Evolutionary conservation across 2,888 invertebrate genomes (phyloP).

Genomic region (Leptothorax acervorum): DNA sequence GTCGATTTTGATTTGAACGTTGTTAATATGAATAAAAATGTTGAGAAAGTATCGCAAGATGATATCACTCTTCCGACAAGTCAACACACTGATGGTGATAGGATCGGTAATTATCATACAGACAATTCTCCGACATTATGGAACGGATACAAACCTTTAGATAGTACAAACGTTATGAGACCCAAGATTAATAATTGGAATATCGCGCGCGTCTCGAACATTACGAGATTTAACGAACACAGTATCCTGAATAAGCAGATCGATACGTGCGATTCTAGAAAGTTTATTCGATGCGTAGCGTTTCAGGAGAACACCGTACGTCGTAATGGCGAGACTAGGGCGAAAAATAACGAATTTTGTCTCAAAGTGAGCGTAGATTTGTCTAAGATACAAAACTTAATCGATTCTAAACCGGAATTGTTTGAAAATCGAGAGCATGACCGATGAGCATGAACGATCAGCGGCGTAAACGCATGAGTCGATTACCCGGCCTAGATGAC

Average conservation of each 20-base stretch:
- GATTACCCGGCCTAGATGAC: conserved; percentile 4
- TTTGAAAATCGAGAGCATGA: conserved; percentile 56
- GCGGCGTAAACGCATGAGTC: not conserved
- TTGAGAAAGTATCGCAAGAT: conserved; percentile 24
- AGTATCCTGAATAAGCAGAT: conserved; percentile 29
- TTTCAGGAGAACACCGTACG: not conserved
- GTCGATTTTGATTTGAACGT: conserved; percentile 13
- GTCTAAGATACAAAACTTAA: conserved; percentile 74
- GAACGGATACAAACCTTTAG: not conserved
- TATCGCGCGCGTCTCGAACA: conserved; percentile 2
- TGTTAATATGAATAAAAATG: conserved; percentile 31
- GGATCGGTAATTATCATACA: not conserved
- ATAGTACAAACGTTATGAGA: not conserved
- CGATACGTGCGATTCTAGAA: not conserved
- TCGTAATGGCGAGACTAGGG: not conserved
- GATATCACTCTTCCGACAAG: conserved; percentile 17
- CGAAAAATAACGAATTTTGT: conserved; percentile 10
- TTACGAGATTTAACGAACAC: conserved; percentile 1
- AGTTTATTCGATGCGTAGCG: not conserved
- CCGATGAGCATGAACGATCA: too few species aligned
- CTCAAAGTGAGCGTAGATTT: conserved; percentile 82
- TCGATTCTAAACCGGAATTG: conserved; percentile 73
- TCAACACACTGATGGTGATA: not conserved
- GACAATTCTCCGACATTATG: not conserved
- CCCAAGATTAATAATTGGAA: not conserved